Conservation (phyloP, 2,888 invertebrate species). For the Cheilosia pagana region DNA sequence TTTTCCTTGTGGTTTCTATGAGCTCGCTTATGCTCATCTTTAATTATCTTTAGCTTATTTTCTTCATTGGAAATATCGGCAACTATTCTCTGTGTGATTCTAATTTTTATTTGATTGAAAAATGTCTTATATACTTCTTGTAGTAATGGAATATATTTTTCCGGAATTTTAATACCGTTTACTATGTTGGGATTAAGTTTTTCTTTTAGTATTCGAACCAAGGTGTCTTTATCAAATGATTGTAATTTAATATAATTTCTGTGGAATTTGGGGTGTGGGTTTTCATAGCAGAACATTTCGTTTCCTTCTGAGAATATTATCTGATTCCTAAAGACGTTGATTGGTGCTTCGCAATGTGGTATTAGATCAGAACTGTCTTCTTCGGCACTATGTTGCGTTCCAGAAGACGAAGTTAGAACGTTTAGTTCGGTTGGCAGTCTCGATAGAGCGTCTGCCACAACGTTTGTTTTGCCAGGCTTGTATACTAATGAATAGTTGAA, state of each 20-base stretch:
- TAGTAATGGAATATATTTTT: slow-evolving; percentile 45
- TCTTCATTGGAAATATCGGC: slow-evolving; percentile 30
- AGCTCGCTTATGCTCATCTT: slow-evolving; percentile 4
- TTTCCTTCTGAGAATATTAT: slow-evolving; percentile 12
- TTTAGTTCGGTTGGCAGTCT: slow-evolving; percentile 25
- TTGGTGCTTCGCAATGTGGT: slow-evolving; percentile 43
- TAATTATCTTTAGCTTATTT: slow-evolving; percentile 14
- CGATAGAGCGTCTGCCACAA: slow-evolving; percentile 25
- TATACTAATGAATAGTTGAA: no score
- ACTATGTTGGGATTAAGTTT: slow-evolving; percentile 43
- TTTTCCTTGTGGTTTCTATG: slow-evolving; percentile 1
- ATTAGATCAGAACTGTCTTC: slow-evolving; percentile 7
- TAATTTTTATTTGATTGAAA: not conserved
- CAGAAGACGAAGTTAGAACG: not conserved
- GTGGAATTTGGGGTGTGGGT: slow-evolving; percentile 37
- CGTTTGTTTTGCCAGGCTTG: slow-evolving; percentile 17
- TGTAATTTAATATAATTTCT: slow-evolving; percentile 29
- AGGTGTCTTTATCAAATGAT: slow-evolving; percentile 18
- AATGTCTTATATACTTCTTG: slow-evolving; percentile 44
- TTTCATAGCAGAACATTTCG: no score
- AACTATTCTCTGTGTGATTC: slow-evolving; percentile 15
- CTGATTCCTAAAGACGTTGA: slow-evolving; percentile 59
- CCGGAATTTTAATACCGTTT: slow-evolving; percentile 5
- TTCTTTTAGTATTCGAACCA: slow-evolving; percentile 35
- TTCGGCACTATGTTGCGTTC: no score